These are phyloP conservation scores for Sarotherodon lohbergeri DNA, from an alignment of 2,113 vertebrate species.

Conservation along the genomic window DNA sequence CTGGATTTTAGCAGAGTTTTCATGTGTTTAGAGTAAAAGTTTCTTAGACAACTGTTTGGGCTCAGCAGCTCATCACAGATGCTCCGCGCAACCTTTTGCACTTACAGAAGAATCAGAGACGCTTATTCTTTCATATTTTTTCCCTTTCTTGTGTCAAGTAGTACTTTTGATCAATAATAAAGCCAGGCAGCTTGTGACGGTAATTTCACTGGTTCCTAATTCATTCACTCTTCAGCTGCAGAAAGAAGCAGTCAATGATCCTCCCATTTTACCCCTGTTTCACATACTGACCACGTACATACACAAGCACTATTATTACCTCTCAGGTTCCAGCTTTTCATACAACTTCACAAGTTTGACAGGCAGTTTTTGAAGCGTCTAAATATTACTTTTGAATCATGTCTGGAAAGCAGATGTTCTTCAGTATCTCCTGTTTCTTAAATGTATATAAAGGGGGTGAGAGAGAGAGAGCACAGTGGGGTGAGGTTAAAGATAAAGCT, in stretches of 20 bases:
- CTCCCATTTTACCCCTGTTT: not conserved
- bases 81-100: not conserved
- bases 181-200: not conserved
- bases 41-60: not conserved
- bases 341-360: slow-evolving; percentile 6
- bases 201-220: not conserved
- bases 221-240: not conserved
- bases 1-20: not conserved
- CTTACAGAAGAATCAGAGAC: not conserved
- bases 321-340: not conserved
- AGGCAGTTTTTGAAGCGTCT: slow-evolving; percentile 8
- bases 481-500: slow-evolving; percentile 29
- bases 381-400: slow-evolving; percentile 26
- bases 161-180: slow-evolving; percentile 44
- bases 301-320: slow-evolving; percentile 7
- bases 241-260: not conserved
- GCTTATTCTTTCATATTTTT: not conserved
- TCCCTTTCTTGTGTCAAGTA: not conserved
- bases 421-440: not conserved
- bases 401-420: slow-evolving; percentile 15
- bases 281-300: not conserved
- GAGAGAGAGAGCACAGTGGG: not conserved
- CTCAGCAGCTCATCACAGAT: not conserved
- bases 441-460: slow-evolving; percentile 9
- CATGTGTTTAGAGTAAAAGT: not conserved